Evolutionary conservation across 2,888 invertebrate species (phyloP), one percentile per base, ranked within the genome.

Genomic region (Dryomyza anilis): DNA sequence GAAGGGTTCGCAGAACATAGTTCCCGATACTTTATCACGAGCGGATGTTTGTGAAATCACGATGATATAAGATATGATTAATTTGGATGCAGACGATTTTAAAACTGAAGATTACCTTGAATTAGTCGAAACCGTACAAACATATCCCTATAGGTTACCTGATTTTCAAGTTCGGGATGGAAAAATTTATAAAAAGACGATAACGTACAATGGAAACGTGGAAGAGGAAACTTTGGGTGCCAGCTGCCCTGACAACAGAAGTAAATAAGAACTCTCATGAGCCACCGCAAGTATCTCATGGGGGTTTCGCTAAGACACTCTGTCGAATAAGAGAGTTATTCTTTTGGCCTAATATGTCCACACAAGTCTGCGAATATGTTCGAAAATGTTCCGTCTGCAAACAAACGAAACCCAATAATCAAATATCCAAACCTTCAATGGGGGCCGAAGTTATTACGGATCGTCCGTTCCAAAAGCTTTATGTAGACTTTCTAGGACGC

Each of bases 401-500:
- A n/a, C 62, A 67, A 30, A 39, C 39, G 0, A 67, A 64, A 25
- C 46, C 62, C 10, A 14, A 39, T 12, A 58, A 58, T 19, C 8
- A 8, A 14, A 19, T 25, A 27, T 12, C 45, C 4, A 12, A 45
- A n/a, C 58, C 58, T 21, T 16, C 33, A 2, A 62, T 65, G 39
- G 62, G 58, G 0, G 4, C 33, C n/a, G 45, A 25, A 4, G 48
- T 21, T 5, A 48, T 62, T 12, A 29, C 30, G 1, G 36, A 59
- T 0, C 27, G 62, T 12, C 63, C 68, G 1, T 53, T 62, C 33
- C 53, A 66, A 48, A 45, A 43, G n/a, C 23, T 67, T 0, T 56
- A 52, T 29, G 57, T 69, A 0, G 67, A 69, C 39, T 56, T 69
- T 10, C 36, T 64, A 12, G 64, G 64, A 7, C 60, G 59, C 1